Conservation (phyloP, 2,888 invertebrate genomes). For the Heteromyza rotundicornis region DNA sequence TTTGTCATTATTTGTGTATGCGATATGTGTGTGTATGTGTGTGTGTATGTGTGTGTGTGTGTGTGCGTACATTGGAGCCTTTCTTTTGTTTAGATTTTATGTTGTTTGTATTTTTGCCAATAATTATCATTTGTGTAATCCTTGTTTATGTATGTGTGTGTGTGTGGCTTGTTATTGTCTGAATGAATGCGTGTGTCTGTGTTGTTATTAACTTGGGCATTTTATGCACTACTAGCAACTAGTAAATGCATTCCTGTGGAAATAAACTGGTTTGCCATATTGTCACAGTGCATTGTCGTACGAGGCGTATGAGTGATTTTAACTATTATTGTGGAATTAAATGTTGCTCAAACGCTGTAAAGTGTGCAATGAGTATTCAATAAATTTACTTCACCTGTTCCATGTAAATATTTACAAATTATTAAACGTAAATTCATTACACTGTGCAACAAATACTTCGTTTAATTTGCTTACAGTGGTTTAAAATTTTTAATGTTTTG, state of each 20-base stretch:
- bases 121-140: constrained; percentile 49
- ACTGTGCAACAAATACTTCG: no score
- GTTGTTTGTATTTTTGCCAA: constrained; percentile 25
- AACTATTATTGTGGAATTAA: not conserved
- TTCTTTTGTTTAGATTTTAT: constrained; percentile 11
- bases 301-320: not conserved
- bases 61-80: constrained; percentile 6
- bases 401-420: no score
- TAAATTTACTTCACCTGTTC: not conserved
- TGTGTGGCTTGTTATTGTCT: constrained; percentile 13
- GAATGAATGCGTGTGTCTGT: constrained; percentile 18
- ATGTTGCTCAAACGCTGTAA: not conserved
- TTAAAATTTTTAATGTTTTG: no score
- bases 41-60: constrained; percentile 2
- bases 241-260: no score
- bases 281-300: no score
- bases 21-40: not conserved
- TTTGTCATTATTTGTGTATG: not conserved
- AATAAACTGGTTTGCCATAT: no score
- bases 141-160: constrained; percentile 15
- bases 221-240: constrained; percentile 3
- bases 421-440: no score
- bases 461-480: no score
- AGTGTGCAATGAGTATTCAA: not conserved
- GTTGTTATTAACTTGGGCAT: constrained; percentile 37